phyloP scores from a whole-genome alignment of 2,888 invertebrate species.

The Erynnis tages region DNA sequence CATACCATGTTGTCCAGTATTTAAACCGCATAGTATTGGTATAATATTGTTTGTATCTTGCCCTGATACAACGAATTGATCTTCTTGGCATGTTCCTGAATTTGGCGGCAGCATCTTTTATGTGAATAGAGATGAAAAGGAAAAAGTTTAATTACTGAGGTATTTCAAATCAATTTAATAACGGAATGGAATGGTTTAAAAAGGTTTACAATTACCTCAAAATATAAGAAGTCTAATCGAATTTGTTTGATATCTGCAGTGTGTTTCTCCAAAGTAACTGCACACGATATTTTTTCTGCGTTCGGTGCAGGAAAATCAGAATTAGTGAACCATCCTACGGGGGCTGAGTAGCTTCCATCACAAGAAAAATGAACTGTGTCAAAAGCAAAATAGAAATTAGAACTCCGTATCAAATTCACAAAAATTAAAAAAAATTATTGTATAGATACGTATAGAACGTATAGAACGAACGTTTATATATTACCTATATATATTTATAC shows the following conservation, averaged over 20 bases:
- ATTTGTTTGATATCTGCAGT: conserved; percentile 84
- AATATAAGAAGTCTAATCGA: conserved; percentile 85
- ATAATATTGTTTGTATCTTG: conserved; percentile 86
- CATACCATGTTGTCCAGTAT: conserved; percentile 88
- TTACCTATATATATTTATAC: too few species aligned
- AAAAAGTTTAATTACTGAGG: neutral
- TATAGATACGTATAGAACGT: too few species aligned
- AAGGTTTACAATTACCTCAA: conserved; percentile 80
- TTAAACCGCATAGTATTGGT: conserved; percentile 88
- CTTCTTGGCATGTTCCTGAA: conserved; percentile 85
- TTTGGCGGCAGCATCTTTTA: conserved; percentile 84
- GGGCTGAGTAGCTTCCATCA: conserved; percentile 82
- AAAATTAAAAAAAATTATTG: too few species aligned
- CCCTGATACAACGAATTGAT: conserved; percentile 86
- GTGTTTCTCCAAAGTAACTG: conserved; percentile 83
- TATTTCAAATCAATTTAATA: too few species aligned
- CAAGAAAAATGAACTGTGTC: conserved; percentile 84
- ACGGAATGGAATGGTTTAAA: too few species aligned
- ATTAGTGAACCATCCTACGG: conserved; percentile 87
- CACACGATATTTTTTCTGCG: conserved; percentile 83
- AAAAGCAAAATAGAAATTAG: neutral
- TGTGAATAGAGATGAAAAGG: neutral
- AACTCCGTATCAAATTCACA: too few species aligned
- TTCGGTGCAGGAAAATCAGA: conserved; percentile 84
- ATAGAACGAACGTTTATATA: too few species aligned